Evolutionary conservation across 2,888 invertebrate species (phyloP).

Genomic region (Drosophila tanythrix): DNA sequence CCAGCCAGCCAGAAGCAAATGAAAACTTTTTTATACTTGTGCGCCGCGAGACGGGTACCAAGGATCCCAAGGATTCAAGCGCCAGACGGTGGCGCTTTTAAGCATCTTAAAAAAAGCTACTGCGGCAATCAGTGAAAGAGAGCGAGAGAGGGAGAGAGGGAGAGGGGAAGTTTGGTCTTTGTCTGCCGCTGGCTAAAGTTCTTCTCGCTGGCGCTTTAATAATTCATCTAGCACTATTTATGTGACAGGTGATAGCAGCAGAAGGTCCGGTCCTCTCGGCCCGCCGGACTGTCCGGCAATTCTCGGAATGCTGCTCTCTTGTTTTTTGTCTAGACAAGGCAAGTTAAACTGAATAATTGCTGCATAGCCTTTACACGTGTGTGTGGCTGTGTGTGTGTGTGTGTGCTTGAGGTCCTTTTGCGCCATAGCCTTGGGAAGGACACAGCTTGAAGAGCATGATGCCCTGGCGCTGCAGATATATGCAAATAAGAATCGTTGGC

Average conservation of each 20-base stretch:
- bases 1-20: conserved; percentile 41
- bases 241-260: conserved; percentile 78
- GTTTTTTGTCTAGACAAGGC: conserved; percentile 38
- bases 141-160: background rate
- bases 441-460: background rate
- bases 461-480: background rate
- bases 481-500: conserved; percentile 9
- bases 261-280: conserved; percentile 48
- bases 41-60: conserved; percentile 52
- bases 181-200: conserved; percentile 48
- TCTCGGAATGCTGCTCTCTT: background rate
- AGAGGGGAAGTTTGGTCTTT: background rate
- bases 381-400: background rate
- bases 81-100: conserved; percentile 69
- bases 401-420: background rate
- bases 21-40: conserved; percentile 64
- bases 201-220: conserved; percentile 65
- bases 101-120: conserved; percentile 70
- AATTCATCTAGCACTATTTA: conserved; percentile 77
- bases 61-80: conserved; percentile 27
- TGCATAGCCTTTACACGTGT: background rate
- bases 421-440: conserved; percentile 1
- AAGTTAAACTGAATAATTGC: conserved; percentile 43
- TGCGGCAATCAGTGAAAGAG: conserved; percentile 12
- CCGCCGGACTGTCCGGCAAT: conserved; percentile 32